Conservation (phyloP, 2,888 invertebrate genomes). For the Torymus texanus region DNA sequence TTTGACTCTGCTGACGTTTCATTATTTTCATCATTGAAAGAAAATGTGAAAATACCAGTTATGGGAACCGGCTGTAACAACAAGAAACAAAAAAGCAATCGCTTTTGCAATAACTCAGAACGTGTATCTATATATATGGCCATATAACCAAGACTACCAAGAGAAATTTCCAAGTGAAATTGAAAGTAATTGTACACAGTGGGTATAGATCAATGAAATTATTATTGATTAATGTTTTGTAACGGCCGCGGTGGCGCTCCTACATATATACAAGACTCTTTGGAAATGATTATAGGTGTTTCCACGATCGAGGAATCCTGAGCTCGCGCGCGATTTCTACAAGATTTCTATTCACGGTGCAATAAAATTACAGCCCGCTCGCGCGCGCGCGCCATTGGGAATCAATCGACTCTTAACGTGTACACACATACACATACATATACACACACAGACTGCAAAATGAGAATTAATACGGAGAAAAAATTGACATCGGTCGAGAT, state of each 20-base stretch:
- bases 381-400: background rate
- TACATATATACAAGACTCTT: background rate
- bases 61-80: no score
- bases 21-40: background rate
- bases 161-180: constrained; percentile 35
- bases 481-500: constrained; percentile 16
- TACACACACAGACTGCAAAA: no score
- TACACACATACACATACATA: no score
- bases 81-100: no score
- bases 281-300: constrained; percentile 39
- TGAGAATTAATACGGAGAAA: background rate
- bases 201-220: constrained; percentile 33
- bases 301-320: constrained; percentile 12
- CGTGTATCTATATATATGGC: no score
- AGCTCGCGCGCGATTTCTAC: constrained; percentile 33
- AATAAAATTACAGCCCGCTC: constrained; percentile 22
- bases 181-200: constrained; percentile 20
- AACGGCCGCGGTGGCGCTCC: background rate
- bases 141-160: background rate
- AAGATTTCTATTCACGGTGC: constrained; percentile 38
- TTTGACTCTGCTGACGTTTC: background rate
- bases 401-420: no score
- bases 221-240: constrained; percentile 50
- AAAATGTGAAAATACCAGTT: constrained; percentile 4
- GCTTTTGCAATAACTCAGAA: no score